These are phyloP conservation scores for Hyaena hyaena DNA, from an alignment of 2,113 vertebrate genomes.

Conservation along the genomic window DNA sequence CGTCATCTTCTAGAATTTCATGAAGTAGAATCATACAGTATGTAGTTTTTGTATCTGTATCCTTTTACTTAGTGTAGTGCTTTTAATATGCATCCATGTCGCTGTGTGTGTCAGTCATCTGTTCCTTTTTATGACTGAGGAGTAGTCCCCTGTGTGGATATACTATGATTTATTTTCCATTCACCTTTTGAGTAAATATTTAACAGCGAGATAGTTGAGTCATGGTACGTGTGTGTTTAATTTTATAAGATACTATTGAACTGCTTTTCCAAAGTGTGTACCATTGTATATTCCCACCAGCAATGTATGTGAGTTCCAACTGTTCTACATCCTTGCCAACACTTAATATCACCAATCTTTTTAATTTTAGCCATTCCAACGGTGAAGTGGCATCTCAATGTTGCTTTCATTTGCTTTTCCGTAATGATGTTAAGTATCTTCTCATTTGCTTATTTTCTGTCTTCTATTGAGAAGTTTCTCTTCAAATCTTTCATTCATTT, in stretches of 20 bases:
- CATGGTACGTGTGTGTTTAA: neutral
- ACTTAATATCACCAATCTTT: neutral
- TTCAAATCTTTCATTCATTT: neutral
- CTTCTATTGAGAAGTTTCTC: neutral
- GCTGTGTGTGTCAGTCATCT: neutral
- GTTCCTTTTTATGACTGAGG: neutral
- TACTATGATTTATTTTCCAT: neutral
- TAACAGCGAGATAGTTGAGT: neutral
- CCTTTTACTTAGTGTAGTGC: neutral
- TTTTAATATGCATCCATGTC: neutral
- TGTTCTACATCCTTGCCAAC: neutral
- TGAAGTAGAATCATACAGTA: neutral
- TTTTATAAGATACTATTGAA: neutral
- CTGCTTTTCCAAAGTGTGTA: neutral
- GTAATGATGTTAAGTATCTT: neutral
- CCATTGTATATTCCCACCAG: neutral
- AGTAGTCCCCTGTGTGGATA: neutral
- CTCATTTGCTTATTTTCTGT: neutral
- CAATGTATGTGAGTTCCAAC: neutral
- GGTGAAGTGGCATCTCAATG: neutral
- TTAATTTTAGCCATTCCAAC: neutral
- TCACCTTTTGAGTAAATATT: neutral
- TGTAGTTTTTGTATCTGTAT: neutral
- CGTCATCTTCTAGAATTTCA: neutral
- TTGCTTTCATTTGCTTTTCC: neutral